Evolutionary conservation across 2,797 vertebrate species (phyloP), one percentile per base, ranked within the genome.

Genomic region (Tenualosa thibaudeaui): DNA sequence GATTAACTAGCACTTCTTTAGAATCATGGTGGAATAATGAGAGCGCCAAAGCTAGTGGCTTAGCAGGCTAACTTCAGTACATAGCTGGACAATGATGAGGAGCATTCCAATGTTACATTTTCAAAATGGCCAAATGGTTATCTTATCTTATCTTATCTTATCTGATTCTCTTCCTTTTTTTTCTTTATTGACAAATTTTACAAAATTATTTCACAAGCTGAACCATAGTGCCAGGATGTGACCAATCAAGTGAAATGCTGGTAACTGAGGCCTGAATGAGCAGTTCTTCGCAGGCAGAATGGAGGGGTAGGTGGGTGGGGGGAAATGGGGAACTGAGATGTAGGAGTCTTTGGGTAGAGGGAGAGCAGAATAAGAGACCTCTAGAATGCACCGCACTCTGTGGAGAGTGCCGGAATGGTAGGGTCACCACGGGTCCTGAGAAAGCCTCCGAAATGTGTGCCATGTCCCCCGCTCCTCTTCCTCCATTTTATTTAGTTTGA

Each of bases 371-470:
- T 83, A 84, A 82, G 86, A 84, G 81, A 40, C 58, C 5, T 13
- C 49, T 62, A 51, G 78, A 83, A 71, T 88, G 51, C 81, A 62
- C 81, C 56, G 5, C 51, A 58, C 17, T 84, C 58, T 84, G 83
- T 81, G 82, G 87, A 88, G 85, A 85, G 81, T 84, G 50, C 46
- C 82, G 83, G 81, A 83, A 86, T 86, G 86, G 85, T 31, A 46
- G 84, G 89, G 90, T 92, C 90, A 91, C 8, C 40, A 15, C 31
- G 22, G 89, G 88, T 90, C 89, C 87, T 91, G 89, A 91, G 91
- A 91, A 90, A 78, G 19, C 85, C 71, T 86, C 51, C 62, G 46
- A 89, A 82, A 87, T 84, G 83, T 71, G 87, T 85, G 84, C 56
- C 51, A 3, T 5, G 86, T 86, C 86, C 86, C 83, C 58, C 82